These are phyloP conservation scores for Epiperipatus broadwayi DNA, from an alignment of 2,888 invertebrate species.

Conservation along the genomic window DNA sequence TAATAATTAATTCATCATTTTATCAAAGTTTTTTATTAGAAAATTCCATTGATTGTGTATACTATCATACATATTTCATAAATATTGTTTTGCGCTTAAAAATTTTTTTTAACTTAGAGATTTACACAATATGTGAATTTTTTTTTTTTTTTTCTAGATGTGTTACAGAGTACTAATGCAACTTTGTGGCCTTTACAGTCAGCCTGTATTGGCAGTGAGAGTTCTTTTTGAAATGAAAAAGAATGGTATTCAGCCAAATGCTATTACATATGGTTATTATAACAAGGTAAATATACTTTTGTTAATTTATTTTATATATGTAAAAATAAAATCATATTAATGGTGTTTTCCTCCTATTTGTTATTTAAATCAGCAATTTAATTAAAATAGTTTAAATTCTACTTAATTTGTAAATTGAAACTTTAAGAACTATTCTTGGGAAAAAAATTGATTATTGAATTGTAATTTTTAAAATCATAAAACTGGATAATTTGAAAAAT, in stretches of 20 bases:
- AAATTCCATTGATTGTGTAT: too few relatives aligned
- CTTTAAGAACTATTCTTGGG: too few relatives aligned
- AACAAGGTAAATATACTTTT: slow-evolving; percentile 35
- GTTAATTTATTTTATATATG: neutral
- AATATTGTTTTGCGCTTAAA: neutral
- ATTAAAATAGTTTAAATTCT: slow-evolving; percentile 7
- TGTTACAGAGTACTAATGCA: slow-evolving; percentile 98
- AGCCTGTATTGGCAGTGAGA: slow-evolving; percentile 84
- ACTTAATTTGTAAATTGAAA: neutral
- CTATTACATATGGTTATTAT: slow-evolving; percentile 83
- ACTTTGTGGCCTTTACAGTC: slow-evolving; percentile 78
- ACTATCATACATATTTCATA: neutral
- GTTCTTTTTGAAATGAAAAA: slow-evolving; percentile 65
- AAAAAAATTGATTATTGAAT: too few relatives aligned
- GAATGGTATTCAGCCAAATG: slow-evolving; percentile 82
- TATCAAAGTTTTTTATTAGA: too few relatives aligned
- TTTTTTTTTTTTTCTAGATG: slow-evolving; percentile 37
- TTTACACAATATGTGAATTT: neutral
- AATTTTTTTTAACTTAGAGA: slow-evolving; percentile 6
- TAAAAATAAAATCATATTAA: too few relatives aligned
- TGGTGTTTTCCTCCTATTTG: neutral
- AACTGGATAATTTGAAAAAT: too few relatives aligned
- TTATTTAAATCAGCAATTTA: neutral
- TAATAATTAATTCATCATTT: too few relatives aligned
- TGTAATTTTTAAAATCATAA: too few relatives aligned